These are phyloP conservation scores for Drosophila barbarae DNA, from an alignment of 2,888 invertebrate genomes.

Conservation along the genomic window DNA sequence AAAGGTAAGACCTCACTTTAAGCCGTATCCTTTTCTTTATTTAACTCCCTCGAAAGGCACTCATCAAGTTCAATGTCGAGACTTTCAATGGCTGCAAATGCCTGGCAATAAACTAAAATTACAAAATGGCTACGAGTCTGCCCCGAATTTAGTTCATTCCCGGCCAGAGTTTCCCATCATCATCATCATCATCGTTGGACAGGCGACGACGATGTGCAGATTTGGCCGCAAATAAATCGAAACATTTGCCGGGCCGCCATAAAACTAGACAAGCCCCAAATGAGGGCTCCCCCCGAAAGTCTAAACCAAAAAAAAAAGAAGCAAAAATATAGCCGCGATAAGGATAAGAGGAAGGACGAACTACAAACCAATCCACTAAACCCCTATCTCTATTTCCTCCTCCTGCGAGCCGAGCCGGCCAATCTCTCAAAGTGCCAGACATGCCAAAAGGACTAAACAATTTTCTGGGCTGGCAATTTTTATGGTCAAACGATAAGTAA, in stretches of 20 bases:
- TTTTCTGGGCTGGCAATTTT: slow-evolving; percentile 77
- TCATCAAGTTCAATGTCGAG: slow-evolving; percentile 49
- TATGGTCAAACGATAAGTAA: slow-evolving; percentile 77
- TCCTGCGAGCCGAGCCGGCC: slow-evolving; percentile 42
- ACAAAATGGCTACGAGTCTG: slow-evolving; percentile 40
- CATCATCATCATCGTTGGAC: slow-evolving; percentile 28
- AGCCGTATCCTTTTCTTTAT: slow-evolving; percentile 1
- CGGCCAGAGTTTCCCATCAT: slow-evolving; percentile 6
- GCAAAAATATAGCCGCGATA: slow-evolving; percentile 44
- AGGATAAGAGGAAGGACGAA: slow-evolving; percentile 33
- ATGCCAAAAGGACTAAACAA: slow-evolving; percentile 77
- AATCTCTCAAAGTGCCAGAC: slow-evolving; percentile 76
- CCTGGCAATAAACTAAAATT: slow-evolving; percentile 53
- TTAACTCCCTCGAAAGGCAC: not conserved
- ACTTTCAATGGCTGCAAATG: slow-evolving; percentile 36
- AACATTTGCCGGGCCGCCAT: slow-evolving; percentile 57
- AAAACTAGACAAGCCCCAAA: slow-evolving; percentile 54
- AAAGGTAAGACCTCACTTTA: slow-evolving; percentile 14
- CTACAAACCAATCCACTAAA: slow-evolving; percentile 39
- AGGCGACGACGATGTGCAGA: slow-evolving; percentile 42
- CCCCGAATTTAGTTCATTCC: slow-evolving; percentile 12
- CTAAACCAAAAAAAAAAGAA: not conserved
- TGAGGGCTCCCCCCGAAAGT: slow-evolving; percentile 15
- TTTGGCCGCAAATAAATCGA: slow-evolving; percentile 62
- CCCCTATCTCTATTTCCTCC: slow-evolving; percentile 27